phyloP scores from a whole-genome alignment of 2,888 invertebrate species.

The Acronicta leporina region DNA sequence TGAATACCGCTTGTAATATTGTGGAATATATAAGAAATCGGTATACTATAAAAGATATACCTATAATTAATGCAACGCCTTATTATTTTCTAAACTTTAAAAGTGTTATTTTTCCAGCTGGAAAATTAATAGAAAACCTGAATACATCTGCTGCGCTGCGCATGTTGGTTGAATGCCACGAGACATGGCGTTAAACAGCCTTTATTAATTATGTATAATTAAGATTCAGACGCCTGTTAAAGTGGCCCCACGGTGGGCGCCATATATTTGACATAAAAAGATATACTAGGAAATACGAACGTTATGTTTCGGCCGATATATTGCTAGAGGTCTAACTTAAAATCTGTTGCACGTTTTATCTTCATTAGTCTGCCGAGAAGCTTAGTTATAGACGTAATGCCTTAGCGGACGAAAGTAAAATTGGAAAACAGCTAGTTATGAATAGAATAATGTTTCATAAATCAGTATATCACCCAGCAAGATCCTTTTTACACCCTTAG shows the following conservation, averaged over 20 bases:
- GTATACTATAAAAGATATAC: no score
- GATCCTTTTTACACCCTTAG: neutral
- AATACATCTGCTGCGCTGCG: constrained; percentile 31
- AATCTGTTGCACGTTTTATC: no score
- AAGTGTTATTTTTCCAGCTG: neutral
- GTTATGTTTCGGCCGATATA: no score
- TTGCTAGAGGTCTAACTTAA: no score
- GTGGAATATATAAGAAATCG: no score
- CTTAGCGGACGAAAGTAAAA: no score
- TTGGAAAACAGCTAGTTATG: no score
- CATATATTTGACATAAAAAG: neutral
- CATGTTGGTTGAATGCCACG: constrained; percentile 21
- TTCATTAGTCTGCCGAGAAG: no score
- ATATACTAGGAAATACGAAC: no score
- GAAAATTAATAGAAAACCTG: constrained; percentile 22
- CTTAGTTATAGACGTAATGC: no score
- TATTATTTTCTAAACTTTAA: neutral
- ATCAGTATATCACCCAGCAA: neutral
- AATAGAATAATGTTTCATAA: no score
- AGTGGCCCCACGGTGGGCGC: constrained; percentile 6
- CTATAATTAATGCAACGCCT: neutral
- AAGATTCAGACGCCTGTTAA: neutral
- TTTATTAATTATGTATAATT: constrained; percentile 11
- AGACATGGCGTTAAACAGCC: constrained; percentile 1
- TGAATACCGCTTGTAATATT: no score